phyloP scores from a whole-genome alignment of 2,888 invertebrate genomes.

The Gandaritis pyraliata region DNA sequence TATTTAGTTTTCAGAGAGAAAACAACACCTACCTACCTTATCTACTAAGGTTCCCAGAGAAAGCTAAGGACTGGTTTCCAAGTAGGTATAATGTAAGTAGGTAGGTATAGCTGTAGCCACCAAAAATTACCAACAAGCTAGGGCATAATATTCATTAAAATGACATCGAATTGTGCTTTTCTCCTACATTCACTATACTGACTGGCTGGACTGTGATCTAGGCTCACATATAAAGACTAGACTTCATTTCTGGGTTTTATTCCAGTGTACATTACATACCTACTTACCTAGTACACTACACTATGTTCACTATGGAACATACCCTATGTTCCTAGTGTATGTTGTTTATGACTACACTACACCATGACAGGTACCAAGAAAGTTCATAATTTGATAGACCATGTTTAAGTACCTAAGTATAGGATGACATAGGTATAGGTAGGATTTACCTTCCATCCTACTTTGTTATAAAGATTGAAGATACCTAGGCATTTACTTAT shows the following conservation, averaged over 20 bases:
- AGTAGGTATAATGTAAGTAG: slow-evolving; percentile 3
- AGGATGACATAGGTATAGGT: too few species aligned
- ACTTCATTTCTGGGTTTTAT: slow-evolving; percentile 32
- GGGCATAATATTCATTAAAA: background rate
- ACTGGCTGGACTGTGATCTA: background rate
- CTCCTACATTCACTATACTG: background rate
- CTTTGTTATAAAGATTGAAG: background rate
- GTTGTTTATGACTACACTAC: too few species aligned
- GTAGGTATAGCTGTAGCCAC: too few species aligned
- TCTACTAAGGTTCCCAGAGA: slow-evolving; percentile 38
- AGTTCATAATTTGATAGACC: too few species aligned
- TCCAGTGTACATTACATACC: slow-evolving; percentile 15
- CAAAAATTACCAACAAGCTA: too few species aligned
- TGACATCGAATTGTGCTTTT: slow-evolving; percentile 3
- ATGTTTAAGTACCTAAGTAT: too few species aligned
- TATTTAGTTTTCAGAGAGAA: slow-evolving; percentile 48
- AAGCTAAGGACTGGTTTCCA: slow-evolving; percentile 46
- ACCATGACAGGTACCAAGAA: too few species aligned
- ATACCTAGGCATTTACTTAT: background rate
- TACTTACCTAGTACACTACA: background rate
- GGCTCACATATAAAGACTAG: slow-evolving; percentile 11
- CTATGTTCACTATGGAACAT: too few species aligned
- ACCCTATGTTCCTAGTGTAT: too few species aligned
- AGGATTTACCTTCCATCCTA: too few species aligned
- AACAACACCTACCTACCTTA: slow-evolving; percentile 25